phyloP scores from a whole-genome alignment of 2,113 vertebrate species.

The Beaufortia kweichowensis region DNA sequence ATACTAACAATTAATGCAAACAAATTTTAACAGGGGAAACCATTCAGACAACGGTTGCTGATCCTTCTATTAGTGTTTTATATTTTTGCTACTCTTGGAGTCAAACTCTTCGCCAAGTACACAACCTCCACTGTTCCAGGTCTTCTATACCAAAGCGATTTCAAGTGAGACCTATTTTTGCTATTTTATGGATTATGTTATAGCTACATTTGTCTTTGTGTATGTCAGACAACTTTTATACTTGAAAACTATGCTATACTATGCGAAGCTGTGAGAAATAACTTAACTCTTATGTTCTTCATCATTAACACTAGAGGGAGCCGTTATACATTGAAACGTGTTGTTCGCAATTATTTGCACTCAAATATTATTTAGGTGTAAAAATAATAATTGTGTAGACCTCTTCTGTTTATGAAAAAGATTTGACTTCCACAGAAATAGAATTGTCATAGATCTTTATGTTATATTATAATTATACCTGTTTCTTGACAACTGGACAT shows the following conservation, averaged over 20 bases:
- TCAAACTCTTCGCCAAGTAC: neutral
- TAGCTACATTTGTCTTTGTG: too few species aligned
- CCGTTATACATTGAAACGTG: neutral
- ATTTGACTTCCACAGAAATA: too few species aligned
- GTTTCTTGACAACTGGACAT: neutral
- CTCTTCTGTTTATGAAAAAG: too few species aligned
- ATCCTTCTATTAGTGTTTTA: neutral
- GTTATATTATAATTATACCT: neutral
- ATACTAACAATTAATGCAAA: neutral
- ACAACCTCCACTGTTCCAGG: neutral
- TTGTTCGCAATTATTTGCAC: neutral
- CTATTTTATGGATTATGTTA: too few species aligned
- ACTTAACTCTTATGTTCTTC: neutral
- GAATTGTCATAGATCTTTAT: too few species aligned
- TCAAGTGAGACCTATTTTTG: neutral
- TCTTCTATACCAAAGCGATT: neutral
- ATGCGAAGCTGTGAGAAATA: too few species aligned
- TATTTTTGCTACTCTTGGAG: neutral
- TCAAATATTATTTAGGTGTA: neutral
- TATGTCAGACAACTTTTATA: too few species aligned
- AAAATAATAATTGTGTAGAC: too few species aligned
- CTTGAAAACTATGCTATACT: too few species aligned
- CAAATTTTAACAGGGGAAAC: neutral
- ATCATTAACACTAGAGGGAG: neutral
- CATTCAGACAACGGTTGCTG: neutral